Percentiles rank a stretch among this genome's conserved stretches.
phyloP scores from a whole-genome alignment of 2,797 vertebrate genomes.

The Malurus splendens region DNA sequence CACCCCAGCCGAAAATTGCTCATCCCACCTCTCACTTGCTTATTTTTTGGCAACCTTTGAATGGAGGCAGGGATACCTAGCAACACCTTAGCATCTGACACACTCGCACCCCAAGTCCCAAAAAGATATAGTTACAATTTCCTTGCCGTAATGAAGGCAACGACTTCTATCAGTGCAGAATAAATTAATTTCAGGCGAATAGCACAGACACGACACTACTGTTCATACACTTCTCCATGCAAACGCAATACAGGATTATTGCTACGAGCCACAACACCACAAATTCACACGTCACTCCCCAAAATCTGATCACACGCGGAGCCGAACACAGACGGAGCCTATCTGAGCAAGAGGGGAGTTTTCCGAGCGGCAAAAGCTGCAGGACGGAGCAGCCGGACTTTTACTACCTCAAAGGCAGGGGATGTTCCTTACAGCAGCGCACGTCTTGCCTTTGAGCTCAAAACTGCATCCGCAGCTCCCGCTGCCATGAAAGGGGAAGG shows the following conservation, averaged over 20 bases:
- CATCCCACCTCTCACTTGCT: conserved; percentile 30
- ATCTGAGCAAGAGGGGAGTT: not conserved
- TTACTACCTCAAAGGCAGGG: not conserved
- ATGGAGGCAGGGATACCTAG: not conserved
- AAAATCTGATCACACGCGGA: not conserved
- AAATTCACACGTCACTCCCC: rapidly evolving
- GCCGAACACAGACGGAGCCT: not conserved
- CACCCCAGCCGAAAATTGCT: conserved; percentile 3
- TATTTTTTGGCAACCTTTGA: not conserved
- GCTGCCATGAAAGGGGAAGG: not conserved
- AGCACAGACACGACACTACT: not conserved
- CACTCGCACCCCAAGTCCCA: not conserved
- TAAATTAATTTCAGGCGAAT: not conserved
- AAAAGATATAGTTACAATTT: not conserved
- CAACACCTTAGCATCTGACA: not conserved
- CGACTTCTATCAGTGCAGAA: not conserved
- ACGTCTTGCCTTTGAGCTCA: not conserved
- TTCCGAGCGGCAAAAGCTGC: not conserved
- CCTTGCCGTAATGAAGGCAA: not conserved
- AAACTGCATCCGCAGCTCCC: not conserved
- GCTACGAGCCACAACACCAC: not conserved
- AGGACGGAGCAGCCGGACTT: not conserved
- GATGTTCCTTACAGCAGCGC: not conserved
- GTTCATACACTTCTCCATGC: not conserved
- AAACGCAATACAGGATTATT: not conserved